Evolutionary conservation across 2,888 invertebrate genomes (phyloP), one percentile per base, ranked within the genome.

Genomic region (Mesodorylaimus sp.): DNA sequence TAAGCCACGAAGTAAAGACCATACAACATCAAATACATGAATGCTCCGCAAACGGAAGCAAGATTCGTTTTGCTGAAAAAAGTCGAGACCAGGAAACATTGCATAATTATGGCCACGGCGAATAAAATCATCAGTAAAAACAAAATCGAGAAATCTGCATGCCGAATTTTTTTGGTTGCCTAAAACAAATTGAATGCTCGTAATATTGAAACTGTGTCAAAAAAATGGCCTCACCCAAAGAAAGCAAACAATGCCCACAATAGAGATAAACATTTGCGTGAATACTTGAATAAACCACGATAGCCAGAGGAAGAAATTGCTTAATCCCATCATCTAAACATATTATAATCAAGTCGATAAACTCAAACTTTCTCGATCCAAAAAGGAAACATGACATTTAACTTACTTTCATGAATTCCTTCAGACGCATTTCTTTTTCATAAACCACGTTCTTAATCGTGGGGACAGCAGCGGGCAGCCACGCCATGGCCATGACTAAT

Each of bases 121-220:
- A 73, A 76, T 21, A 71, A 67, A 21, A 80, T 60, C 46, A 87
- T 68, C 59, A 83, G 75, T 0, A 77, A 57, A 59, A 81, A 75
- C 10, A 85, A 64, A 1, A 85, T 71, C 10, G 57, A 59, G 25
- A 78, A 74, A 59, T 79, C 77, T 0, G 82, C 77, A 50, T 75
- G 71, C n/a, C 79, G 77, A 51, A 85, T 66, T n/a, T 87, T 76
- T 36, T 75, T 74, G 0, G 84, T 84, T 43, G 61, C 67, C 74
- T 75, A 64, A 37, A 66, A 62, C 19, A 37, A 25, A 24, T 24
- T n/a, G n/a, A n/a, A n/a, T n/a, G n/a, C n/a, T n/a, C n/a, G n/a
- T n/a, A n/a, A n/a, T n/a, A n/a, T n/a, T n/a, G n/a, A n/a, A n/a
- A n/a, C n/a, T n/a, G n/a, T n/a, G n/a, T n/a, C n/a, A n/a, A n/a